phyloP scores from a whole-genome alignment of 2,113 vertebrate species.

The Chionomys nivalis region DNA sequence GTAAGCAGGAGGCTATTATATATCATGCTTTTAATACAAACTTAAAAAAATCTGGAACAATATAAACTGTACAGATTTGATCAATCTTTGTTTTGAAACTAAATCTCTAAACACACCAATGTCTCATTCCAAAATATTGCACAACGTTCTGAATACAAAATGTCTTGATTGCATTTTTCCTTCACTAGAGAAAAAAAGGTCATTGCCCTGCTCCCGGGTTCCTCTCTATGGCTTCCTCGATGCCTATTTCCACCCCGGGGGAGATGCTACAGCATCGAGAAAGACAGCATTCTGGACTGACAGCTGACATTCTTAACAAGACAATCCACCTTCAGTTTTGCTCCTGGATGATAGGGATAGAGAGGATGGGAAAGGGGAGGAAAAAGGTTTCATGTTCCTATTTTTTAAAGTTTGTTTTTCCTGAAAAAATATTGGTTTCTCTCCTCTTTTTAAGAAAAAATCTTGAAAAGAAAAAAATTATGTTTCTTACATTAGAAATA shows the following conservation, averaged over 20 bases:
- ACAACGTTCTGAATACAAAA: slow-evolving; percentile 93
- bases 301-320: slow-evolving; percentile 71
- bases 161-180: slow-evolving; percentile 87
- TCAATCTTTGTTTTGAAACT: slow-evolving; percentile 89
- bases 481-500: slow-evolving; percentile 90
- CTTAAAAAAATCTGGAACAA: slow-evolving; percentile 94
- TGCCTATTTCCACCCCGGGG: slow-evolving; percentile 67
- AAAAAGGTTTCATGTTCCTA: slow-evolving; percentile 82
- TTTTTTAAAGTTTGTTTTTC: slow-evolving; percentile 88
- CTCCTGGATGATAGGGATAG: slow-evolving; percentile 75
- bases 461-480: slow-evolving; percentile 90
- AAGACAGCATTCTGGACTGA: slow-evolving; percentile 77
- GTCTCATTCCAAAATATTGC: slow-evolving; percentile 91
- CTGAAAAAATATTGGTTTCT: slow-evolving; percentile 89
- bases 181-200: slow-evolving; percentile 84
- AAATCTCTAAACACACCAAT: slow-evolving; percentile 89
- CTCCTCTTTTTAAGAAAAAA: slow-evolving; percentile 90
- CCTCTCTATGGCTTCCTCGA: slow-evolving; percentile 66
- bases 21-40: slow-evolving; percentile 95
- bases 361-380: slow-evolving; percentile 79
- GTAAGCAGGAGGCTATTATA: slow-evolving; percentile 78
- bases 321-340: slow-evolving; percentile 74
- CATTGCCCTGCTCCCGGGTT: slow-evolving; percentile 65
- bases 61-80: slow-evolving; percentile 94
- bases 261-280: slow-evolving; percentile 51